Conservation (phyloP, 2,797 vertebrate species). For the Allobates femoralis region DNA sequence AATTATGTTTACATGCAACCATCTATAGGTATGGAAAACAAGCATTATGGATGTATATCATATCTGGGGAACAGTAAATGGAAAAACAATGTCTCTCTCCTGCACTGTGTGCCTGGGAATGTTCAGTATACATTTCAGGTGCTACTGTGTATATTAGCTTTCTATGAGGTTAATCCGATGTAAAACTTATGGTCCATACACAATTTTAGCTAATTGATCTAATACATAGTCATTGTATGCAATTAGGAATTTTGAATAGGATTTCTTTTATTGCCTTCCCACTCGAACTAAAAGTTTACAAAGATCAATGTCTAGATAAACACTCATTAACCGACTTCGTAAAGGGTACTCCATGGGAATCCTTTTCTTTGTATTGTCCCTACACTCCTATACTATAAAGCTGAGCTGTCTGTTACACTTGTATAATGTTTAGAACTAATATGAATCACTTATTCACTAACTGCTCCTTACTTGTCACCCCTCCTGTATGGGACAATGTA, state of each 20-base stretch:
- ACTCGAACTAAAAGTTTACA: neutral
- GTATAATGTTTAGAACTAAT: no score
- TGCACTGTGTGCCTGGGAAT: no score
- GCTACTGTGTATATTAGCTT: neutral
- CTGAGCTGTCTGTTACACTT: no score
- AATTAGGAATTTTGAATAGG: neutral
- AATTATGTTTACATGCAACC: neutral
- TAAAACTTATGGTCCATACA: neutral
- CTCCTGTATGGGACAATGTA: no score
- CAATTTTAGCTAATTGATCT: neutral
- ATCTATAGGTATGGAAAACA: no score
- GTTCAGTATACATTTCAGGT: neutral
- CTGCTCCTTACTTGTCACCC: no score
- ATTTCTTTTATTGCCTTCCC: neutral
- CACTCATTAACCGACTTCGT: neutral
- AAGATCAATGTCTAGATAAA: neutral
- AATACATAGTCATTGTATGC: neutral
- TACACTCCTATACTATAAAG: no score
- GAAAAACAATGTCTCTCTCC: no score
- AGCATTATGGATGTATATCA: neutral
- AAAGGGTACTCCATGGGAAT: no score
- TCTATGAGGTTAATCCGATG: neutral
- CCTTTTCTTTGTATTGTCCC: no score
- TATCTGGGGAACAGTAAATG: no score
- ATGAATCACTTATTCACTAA: no score